Evolutionary conservation across 2,113 vertebrate genomes (phyloP).

Genomic region (Cephalopterus ornatus): DNA sequence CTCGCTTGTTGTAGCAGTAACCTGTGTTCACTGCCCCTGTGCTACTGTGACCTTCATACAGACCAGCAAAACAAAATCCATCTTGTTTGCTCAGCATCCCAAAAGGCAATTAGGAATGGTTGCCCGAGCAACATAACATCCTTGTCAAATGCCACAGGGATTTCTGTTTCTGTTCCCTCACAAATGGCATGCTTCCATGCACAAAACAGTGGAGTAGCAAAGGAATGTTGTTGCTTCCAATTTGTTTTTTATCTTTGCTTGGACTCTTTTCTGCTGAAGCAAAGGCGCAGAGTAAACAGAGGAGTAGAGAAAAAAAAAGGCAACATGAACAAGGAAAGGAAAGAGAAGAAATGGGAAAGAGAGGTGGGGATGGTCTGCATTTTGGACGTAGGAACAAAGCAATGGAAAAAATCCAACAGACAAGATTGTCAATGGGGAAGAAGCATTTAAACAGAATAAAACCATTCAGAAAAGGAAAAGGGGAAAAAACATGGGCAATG

Average conservation of each 20-base stretch:
- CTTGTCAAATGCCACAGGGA: constrained; percentile 54
- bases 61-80: neutral
- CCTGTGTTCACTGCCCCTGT: neutral
- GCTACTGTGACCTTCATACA: constrained; percentile 55
- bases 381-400: neutral
- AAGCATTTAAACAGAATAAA: neutral
- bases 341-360: neutral
- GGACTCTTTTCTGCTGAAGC: neutral
- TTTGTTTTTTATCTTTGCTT: neutral
- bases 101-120: constrained; percentile 60
- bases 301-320: neutral
- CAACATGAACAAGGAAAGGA: neutral
- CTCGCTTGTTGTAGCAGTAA: neutral
- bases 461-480: neutral
- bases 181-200: neutral
- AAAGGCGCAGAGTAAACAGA: neutral
- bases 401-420: neutral
- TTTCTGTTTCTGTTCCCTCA: neutral
- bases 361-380: neutral
- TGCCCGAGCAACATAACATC: constrained; percentile 68
- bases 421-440: neutral
- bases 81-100: constrained; percentile 51
- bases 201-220: neutral
- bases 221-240: constrained; percentile 21
- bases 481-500: neutral